Conservation (phyloP, 2,797 vertebrate species). For the Halcyon smyrnensis region DNA sequence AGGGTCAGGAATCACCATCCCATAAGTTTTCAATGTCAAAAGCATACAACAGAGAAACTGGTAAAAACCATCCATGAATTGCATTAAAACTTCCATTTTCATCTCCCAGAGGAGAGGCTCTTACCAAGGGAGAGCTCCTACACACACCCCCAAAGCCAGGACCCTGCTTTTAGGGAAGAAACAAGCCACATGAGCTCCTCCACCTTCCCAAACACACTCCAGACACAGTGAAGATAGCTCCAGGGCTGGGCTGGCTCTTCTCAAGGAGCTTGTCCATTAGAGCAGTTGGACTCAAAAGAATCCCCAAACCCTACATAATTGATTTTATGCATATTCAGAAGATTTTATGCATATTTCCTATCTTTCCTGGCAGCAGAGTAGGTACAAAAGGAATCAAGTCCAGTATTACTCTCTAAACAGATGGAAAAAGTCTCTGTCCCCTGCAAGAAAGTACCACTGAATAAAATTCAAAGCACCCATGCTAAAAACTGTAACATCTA, state of each 20-base stretch:
- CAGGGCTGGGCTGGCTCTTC: neutral
- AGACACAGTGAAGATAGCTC: neutral
- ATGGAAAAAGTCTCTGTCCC: neutral
- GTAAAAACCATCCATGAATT: fast-evolving
- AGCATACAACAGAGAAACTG: neutral
- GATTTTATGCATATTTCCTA: conserved; percentile 17
- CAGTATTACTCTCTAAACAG: neutral
- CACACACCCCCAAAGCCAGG: neutral
- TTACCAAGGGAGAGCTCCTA: neutral
- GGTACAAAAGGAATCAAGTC: neutral
- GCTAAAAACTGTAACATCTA: neutral
- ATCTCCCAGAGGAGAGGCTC: neutral
- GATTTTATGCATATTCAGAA: conserved; percentile 26
- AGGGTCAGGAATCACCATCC: neutral
- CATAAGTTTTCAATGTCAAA: neutral
- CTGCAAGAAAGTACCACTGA: neutral
- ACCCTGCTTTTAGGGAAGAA: neutral
- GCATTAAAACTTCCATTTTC: neutral
- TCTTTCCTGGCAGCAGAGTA: neutral
- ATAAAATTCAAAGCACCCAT: conserved; percentile 8
- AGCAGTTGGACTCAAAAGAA: neutral
- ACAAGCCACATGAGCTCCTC: neutral
- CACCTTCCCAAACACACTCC: neutral
- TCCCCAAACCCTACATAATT: neutral
- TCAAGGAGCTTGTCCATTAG: neutral